Conservation (phyloP, 2,113 vertebrate genomes). For the Tamias sibiricus region DNA sequence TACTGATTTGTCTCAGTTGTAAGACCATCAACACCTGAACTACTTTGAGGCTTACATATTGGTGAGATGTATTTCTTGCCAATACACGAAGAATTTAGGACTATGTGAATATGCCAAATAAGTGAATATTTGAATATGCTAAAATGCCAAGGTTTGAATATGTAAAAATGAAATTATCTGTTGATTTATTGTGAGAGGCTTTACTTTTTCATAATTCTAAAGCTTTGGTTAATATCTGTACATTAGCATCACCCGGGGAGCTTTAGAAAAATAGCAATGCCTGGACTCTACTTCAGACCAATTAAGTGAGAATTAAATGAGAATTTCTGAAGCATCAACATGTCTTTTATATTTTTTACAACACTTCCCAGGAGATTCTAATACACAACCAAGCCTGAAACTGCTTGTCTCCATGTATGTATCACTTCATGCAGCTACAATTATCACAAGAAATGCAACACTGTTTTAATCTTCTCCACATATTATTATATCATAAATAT, state of each 20-base stretch:
- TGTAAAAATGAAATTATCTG: neutral
- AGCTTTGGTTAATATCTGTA: neutral
- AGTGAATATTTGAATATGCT: neutral
- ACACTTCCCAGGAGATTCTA: neutral
- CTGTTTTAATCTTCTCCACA: neutral
- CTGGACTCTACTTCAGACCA: neutral
- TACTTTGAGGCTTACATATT: neutral
- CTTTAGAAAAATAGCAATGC: neutral
- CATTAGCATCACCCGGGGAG: neutral
- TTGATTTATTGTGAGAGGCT: neutral
- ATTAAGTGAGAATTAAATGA: neutral
- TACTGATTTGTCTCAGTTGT: neutral
- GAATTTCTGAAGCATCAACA: conserved; percentile 23
- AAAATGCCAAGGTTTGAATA: neutral
- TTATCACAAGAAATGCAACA: neutral
- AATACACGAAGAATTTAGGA: neutral
- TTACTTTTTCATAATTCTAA: neutral
- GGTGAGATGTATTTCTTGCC: neutral
- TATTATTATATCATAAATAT: neutral
- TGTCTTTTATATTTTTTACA: neutral
- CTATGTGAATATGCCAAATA: neutral
- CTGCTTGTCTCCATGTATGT: neutral
- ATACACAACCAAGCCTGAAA: neutral
- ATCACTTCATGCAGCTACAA: neutral
- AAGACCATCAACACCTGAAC: neutral